phyloP scores from a whole-genome alignment of 1,140 invertebrate genomes.

The Arion vulgaris region DNA sequence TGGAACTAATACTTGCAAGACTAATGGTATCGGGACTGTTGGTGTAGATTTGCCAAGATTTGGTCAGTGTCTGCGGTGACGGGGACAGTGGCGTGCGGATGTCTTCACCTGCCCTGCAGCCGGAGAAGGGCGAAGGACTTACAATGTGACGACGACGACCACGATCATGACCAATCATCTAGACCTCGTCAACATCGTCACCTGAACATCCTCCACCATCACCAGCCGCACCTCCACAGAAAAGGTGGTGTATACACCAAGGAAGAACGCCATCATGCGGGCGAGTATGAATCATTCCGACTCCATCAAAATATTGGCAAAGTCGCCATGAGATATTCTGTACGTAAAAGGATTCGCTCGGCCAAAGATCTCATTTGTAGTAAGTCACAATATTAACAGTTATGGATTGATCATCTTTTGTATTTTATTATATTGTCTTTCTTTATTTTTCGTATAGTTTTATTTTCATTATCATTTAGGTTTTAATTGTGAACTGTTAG shows the following conservation, averaged over 20 bases:
- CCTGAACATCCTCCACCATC: slow-evolving; percentile 3
- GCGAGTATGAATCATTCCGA: background rate
- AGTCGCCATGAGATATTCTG: background rate
- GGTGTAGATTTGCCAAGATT: too few relatives aligned
- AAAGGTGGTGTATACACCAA: slow-evolving; percentile 33
- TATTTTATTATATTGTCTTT: too few relatives aligned
- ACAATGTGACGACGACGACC: background rate
- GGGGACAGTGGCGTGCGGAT: slow-evolving; percentile 18
- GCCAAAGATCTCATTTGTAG: slow-evolving; percentile 20
- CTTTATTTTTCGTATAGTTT: too few relatives aligned
- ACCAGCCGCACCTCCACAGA: slow-evolving; percentile 14
- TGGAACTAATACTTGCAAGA: too few relatives aligned
- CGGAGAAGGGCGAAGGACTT: background rate
- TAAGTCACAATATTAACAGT: too few relatives aligned
- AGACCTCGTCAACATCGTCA: slow-evolving; percentile 4
- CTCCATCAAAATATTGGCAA: background rate
- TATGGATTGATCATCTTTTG: too few relatives aligned
- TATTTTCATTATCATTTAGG: too few relatives aligned
- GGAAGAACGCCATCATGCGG: background rate
- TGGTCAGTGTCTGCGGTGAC: background rate
- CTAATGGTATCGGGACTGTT: too few relatives aligned
- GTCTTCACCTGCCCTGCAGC: slow-evolving; percentile 24
- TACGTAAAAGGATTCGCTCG: slow-evolving; percentile 8
- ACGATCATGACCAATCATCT: background rate
- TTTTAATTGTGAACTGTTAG: too few relatives aligned